Percentiles rank a stretch among this genome's conserved stretches.
phyloP scores from a whole-genome alignment of 2,797 vertebrate genomes.

The Denticeps clupeoides region DNA sequence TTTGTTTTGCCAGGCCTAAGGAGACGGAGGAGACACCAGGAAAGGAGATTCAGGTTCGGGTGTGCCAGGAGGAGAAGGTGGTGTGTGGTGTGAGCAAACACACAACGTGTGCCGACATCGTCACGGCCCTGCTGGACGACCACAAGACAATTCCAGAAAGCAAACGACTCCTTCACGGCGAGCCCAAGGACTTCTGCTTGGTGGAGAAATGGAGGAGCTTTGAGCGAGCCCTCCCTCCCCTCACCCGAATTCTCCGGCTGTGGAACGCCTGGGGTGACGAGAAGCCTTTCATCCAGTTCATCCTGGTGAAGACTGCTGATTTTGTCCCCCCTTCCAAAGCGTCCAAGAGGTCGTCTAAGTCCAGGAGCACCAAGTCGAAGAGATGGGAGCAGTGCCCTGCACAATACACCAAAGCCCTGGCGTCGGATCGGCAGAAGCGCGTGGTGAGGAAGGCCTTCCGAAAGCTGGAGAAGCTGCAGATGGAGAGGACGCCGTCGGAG shows the following conservation, averaged over 20 bases:
- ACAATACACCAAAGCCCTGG: conserved; percentile 68
- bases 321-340: conserved; percentile 62
- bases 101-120: conserved; percentile 79
- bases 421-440: conserved; percentile 79
- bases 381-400: conserved; percentile 62
- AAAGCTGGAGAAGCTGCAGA: conserved; percentile 85
- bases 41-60: conserved; percentile 83
- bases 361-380: conserved; percentile 54
- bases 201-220: conserved; percentile 89
- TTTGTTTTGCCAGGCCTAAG: conserved; percentile 48
- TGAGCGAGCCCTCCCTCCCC: conserved; percentile 77
- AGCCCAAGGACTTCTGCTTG: conserved; percentile 80
- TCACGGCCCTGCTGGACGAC: conserved; percentile 85
- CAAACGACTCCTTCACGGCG: conserved; percentile 71
- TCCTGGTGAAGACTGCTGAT: conserved; percentile 75
- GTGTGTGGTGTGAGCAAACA: conserved; percentile 86
- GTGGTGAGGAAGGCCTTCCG: conserved; percentile 91
- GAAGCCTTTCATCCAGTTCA: conserved; percentile 73
- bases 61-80: conserved; percentile 89
- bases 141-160: conserved; percentile 66
- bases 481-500: conserved; percentile 46
- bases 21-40: conserved; percentile 64
- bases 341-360: conserved; percentile 59
- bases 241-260: conserved; percentile 81
- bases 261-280: conserved; percentile 92